Percentiles rank a stretch among this genome's conserved stretches.
These are phyloP conservation scores for Odocoileus hemionus DNA, from an alignment of 2,113 vertebrate genomes.

Conservation along the genomic window DNA sequence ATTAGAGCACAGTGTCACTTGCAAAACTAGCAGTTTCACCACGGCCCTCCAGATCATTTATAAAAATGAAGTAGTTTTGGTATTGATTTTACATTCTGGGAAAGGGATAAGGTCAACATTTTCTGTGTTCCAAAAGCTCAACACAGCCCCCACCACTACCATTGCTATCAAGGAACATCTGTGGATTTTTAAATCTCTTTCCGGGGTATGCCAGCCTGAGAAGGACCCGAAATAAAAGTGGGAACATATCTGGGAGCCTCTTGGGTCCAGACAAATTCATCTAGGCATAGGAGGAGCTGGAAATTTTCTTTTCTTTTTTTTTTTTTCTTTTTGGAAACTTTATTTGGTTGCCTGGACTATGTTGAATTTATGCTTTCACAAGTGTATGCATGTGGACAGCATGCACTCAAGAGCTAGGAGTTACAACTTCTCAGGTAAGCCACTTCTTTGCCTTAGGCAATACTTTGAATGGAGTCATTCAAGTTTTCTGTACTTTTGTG, in stretches of 20 bases:
- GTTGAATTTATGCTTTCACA: not conserved
- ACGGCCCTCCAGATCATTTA: not conserved
- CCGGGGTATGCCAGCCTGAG: not conserved
- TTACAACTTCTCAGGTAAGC: not conserved
- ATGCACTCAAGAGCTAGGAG: no score
- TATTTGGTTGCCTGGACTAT: accelerated
- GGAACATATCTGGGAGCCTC: not conserved
- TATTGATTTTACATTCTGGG: no score
- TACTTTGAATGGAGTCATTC: not conserved
- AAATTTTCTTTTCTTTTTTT: not conserved
- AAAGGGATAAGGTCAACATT: not conserved
- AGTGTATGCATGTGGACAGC: not conserved
- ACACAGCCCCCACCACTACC: not conserved
- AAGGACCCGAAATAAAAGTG: not conserved
- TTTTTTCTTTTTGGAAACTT: not conserved
- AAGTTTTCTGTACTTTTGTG: not conserved
- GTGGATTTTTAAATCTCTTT: not conserved
- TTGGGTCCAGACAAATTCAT: not conserved
- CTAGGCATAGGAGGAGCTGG: not conserved
- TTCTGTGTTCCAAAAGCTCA: not conserved
- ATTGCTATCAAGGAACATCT: not conserved
- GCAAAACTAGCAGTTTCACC: not conserved
- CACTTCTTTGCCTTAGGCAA: not conserved
- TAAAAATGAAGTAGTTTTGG: not conserved
- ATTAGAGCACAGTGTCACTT: not conserved